Evolutionary conservation across 1,140 invertebrate genomes (phyloP), one percentile per base, ranked within the genome.

Genomic region (Caerostris extrusa): DNA sequence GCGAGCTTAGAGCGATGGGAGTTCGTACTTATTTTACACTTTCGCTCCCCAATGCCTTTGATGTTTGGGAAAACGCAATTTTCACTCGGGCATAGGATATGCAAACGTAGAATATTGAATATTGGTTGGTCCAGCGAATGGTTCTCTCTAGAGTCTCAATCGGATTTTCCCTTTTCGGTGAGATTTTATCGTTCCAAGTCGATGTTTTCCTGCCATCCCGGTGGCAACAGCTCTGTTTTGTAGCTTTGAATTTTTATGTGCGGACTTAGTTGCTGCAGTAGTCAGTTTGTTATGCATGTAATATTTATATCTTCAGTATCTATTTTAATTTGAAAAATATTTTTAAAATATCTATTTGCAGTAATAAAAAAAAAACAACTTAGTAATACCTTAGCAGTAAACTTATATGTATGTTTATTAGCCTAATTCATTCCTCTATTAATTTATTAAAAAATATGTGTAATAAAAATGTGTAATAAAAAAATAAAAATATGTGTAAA

Each of bases 91-190:
- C 69, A 55, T 85, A 83, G 91, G 67, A 56, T 93, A 93, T 93
- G 91, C 91, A 93, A 93, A 93, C 91, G 61, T 6, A 53, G 91
- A 71, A 69, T 93, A 93, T 93, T 93, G 91, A 93, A 93, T 93
- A 93, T 93, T 87, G 91, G 83, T 61, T 87, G 34, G 83, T 67
- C 64, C 64, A 60, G 58, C 81, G 6, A n/a, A 53, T 7, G 58
- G 69, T 3, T 34, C 69, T 69, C 91, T 67, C 10, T 3, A 7
- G 58, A 83, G 61, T 56, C 90, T 61, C 90, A 93, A 93, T 93
- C 91, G 82, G 91, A 93, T 93, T 93, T 93, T 71, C 34, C 6
- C 58, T 34, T 67, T 87, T 82, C 82, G 55, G 17, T 60, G 5
- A 77, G 91, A 87, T 93, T 93, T 93, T 93, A 93, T 93, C 91